phyloP scores from a whole-genome alignment of 2,113 vertebrate species.

The Cariama cristata region DNA sequence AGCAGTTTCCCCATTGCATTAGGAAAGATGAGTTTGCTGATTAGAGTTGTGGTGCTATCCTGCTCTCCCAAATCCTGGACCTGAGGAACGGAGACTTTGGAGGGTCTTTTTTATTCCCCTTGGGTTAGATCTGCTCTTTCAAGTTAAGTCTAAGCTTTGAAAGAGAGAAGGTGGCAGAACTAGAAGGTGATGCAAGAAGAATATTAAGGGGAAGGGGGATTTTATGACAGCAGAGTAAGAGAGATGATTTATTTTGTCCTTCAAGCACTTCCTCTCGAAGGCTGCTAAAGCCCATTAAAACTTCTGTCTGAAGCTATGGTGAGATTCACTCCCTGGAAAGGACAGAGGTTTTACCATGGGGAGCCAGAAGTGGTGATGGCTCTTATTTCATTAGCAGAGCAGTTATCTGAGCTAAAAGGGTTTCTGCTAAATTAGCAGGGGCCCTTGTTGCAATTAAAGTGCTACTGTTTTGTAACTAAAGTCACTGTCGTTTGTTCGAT shows the following conservation, averaged over 20 bases:
- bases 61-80: neutral
- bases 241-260: conserved; percentile 51
- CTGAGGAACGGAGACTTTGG: neutral
- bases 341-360: conserved; percentile 22
- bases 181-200: neutral
- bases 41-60: neutral
- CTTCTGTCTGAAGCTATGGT: neutral
- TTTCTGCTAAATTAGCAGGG: conserved; percentile 37
- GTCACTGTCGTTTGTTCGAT: neutral
- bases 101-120: neutral
- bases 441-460: conserved; percentile 9
- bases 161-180: neutral
- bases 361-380: neutral
- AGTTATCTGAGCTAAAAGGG: conserved; percentile 31
- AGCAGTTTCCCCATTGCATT: neutral
- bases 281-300: conserved; percentile 46
- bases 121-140: neutral
- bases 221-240: conserved; percentile 12
- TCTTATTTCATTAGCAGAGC: conserved; percentile 46
- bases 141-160: neutral
- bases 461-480: conserved; percentile 6
- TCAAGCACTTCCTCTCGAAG: neutral
- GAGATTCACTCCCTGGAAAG: conserved; percentile 20
- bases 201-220: conserved; percentile 27
- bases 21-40: neutral